Base-by-base conservation (phyloP, 2,888 invertebrate species). In the Pantelozetes paolii region DNA sequence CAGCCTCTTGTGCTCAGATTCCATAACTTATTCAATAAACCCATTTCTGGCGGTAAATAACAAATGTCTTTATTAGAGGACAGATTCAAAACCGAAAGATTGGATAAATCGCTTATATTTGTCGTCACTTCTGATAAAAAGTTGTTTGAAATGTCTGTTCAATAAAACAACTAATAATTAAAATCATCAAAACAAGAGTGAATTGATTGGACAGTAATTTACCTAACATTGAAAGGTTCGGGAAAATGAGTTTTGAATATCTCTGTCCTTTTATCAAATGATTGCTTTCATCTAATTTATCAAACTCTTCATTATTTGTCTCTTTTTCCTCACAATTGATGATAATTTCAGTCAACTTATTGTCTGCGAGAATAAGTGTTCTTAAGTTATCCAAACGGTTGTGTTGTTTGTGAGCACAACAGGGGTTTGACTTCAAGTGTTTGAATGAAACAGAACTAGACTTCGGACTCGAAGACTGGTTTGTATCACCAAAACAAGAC, bases 41-140 rank as follows among this genome's bases (percentile, higher is more conserved):
- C 98, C 88, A 99, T 90, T 82, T 96, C 93, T 0, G 97, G 91
- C 0, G 98, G 98, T 72, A 99, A 86, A 80, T 94, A 91, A 6
- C 87, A 87, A 72, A 94, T 88, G 50, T 92, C 92, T 84, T 85
- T 84, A 81, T 94, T 95, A 62, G 91, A 90, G 80, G 92, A 92
- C 69, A 98, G 87, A 82, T 96, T 97, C 50, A 98, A 85, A 50
- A 97, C 95, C n/a, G 95, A 93, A 2, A 99, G 85, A 82, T 92
- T 91, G 75, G 86, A 86, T 5, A 97, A 86, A 81, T 94, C 91
- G 79, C 92, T 90, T 72, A 98, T 87, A 74, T 90, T 90, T 0
- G 88, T 84, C 0, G 96, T 94, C 50, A 99, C 88, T 78, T 88
- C 87, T 78, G 85, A 86, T 50, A 94, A 83, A 75, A 86, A 85